Conservation (phyloP, 1,140 invertebrate species). For the Hyles euphorbiae region DNA sequence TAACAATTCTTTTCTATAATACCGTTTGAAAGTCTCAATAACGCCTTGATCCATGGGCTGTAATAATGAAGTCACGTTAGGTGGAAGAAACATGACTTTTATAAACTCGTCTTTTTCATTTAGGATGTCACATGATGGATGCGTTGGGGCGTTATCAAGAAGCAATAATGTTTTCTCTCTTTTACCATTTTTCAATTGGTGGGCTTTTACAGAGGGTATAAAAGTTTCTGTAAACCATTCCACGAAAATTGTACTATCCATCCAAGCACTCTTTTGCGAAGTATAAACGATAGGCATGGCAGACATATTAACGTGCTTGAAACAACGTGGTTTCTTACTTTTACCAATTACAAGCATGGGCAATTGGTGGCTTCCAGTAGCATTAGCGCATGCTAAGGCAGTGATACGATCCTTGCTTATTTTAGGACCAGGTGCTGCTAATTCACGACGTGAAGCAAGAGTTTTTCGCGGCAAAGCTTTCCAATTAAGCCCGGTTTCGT, state of each 20-base stretch:
- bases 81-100: too few species aligned
- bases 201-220: too few species aligned
- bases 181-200: too few species aligned
- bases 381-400: slow-evolving; percentile 54
- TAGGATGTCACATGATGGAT: not conserved
- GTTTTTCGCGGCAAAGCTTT: slow-evolving; percentile 47
- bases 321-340: slow-evolving; percentile 35
- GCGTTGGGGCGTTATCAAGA: too few species aligned
- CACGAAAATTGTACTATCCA: slow-evolving; percentile 6
- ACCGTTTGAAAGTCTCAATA: too few species aligned
- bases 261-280: slow-evolving; percentile 15
- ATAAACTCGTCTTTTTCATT: too few species aligned
- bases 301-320: slow-evolving; percentile 23
- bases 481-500: slow-evolving; percentile 58
- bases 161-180: too few species aligned
- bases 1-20: too few species aligned
- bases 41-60: too few species aligned
- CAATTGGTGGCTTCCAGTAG: slow-evolving; percentile 41
- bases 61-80: too few species aligned
- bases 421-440: slow-evolving; percentile 42
- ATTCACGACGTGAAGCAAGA: slow-evolving; percentile 43
- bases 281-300: slow-evolving; percentile 31
- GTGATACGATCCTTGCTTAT: slow-evolving; percentile 47
- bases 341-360: slow-evolving; percentile 39
- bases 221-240: too few species aligned